Evolutionary conservation across 1,140 invertebrate species (phyloP).

Genomic region (Eciton burchellii): DNA sequence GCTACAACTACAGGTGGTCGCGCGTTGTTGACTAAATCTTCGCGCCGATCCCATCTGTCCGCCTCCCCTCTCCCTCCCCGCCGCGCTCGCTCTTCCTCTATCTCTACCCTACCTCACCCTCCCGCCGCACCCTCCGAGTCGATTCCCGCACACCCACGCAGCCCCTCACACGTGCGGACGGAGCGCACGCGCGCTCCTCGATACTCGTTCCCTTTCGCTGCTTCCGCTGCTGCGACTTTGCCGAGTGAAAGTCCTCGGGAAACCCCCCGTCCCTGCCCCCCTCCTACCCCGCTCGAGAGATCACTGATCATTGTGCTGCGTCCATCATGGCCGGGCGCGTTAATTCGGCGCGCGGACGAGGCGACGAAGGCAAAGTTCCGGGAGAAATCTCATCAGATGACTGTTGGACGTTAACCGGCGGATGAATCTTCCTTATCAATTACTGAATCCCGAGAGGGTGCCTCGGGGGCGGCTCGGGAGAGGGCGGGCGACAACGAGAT

Average conservation of each 20-base stretch:
- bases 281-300: no score
- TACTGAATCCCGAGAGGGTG: background rate
- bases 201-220: background rate
- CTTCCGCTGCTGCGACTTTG: background rate
- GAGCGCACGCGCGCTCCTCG: slow-evolving; percentile 55
- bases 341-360: no score
- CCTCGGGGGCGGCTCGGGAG: background rate
- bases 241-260: background rate
- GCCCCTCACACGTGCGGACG: slow-evolving; percentile 35
- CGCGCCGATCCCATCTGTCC: slow-evolving; percentile 60
- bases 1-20: slow-evolving; percentile 83
- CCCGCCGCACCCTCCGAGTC: slow-evolving; percentile 19
- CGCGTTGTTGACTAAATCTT: slow-evolving; percentile 70
- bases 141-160: slow-evolving; percentile 38
- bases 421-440: background rate
- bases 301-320: no score
- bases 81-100: slow-evolving; percentile 22
- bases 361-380: no score
- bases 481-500: background rate
- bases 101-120: slow-evolving; percentile 13
- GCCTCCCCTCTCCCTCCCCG: slow-evolving; percentile 9
- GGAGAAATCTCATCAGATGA: background rate
- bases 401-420: background rate
- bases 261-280: no score
- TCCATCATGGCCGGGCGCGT: no score